A percentile compares a stretch with the other conserved stretches of the same genome.
These are phyloP conservation scores for Amblyjoppa proteus DNA, from an alignment of 2,888 invertebrate species.

Conservation along the genomic window DNA sequence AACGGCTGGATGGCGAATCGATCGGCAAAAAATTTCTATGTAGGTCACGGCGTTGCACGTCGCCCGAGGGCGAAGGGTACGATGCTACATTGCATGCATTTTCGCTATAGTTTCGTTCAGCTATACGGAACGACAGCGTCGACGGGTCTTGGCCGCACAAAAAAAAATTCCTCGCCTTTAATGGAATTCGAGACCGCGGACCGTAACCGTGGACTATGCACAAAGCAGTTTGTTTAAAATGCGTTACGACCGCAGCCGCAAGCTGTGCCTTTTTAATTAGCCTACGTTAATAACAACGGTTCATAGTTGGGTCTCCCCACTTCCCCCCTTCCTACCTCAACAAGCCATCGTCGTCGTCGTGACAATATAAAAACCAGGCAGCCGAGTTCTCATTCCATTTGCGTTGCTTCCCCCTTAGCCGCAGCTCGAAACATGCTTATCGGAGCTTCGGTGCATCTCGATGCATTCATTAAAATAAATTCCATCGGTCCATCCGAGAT, in stretches of 20 bases:
- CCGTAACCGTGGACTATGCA: constrained; percentile 59
- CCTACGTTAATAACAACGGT: constrained; percentile 66
- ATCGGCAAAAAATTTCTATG: constrained; percentile 49
- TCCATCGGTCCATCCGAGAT: constrained; percentile 16
- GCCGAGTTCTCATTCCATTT: constrained; percentile 15
- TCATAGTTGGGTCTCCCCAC: constrained; percentile 42
- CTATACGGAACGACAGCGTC: constrained; percentile 23
- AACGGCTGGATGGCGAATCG: constrained; percentile 48
- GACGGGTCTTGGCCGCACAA: constrained; percentile 17
- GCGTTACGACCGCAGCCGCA: constrained; percentile 68
- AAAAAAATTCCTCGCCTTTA: constrained; percentile 58
- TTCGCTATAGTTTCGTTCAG: background rate
- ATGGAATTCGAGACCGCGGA: constrained; percentile 68
- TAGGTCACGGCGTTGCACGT: constrained; percentile 19
- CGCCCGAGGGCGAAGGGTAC: constrained; percentile 15
- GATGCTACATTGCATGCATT: background rate
- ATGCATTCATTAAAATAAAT: constrained; percentile 47
- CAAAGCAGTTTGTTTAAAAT: constrained; percentile 68
- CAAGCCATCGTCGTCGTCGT: constrained; percentile 19
- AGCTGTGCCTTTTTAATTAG: constrained; percentile 72
- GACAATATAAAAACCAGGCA: constrained; percentile 40
- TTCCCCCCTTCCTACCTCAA: constrained; percentile 8
- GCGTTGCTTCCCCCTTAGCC: constrained; percentile 18
- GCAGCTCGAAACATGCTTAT: constrained; percentile 13
- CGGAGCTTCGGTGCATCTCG: constrained; percentile 16